Evolutionary conservation across 2,113 vertebrate species (phyloP).

Genomic region (Spea bombifrons): DNA sequence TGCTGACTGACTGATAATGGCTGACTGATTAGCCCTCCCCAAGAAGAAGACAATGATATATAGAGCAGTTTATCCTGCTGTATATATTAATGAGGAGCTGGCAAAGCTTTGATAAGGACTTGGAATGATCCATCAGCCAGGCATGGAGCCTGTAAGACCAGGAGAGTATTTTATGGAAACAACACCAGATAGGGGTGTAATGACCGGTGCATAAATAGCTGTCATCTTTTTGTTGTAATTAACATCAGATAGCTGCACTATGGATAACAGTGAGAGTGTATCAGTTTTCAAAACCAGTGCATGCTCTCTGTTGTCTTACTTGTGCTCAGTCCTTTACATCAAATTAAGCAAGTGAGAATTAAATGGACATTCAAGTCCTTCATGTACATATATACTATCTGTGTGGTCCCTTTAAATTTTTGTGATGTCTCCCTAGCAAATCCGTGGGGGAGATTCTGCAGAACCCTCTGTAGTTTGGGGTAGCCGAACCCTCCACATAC

Average conservation of each 20-base stretch:
- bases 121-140: slow-evolving; percentile 79
- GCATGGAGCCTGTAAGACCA: slow-evolving; percentile 71
- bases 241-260: slow-evolving; percentile 64
- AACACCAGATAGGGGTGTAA: slow-evolving; percentile 73
- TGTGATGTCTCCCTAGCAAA: too few species aligned
- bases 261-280: slow-evolving; percentile 59
- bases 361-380: slow-evolving; percentile 70
- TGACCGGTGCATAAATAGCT: slow-evolving; percentile 67
- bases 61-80: slow-evolving; percentile 71
- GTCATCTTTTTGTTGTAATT: slow-evolving; percentile 68
- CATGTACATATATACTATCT: too few species aligned
- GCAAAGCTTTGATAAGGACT: slow-evolving; percentile 87
- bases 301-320: slow-evolving; percentile 55
- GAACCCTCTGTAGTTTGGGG: too few species aligned
- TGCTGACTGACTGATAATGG: slow-evolving; percentile 89
- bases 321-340: slow-evolving; percentile 58
- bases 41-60: slow-evolving; percentile 88
- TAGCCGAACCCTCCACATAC: too few species aligned
- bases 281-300: slow-evolving; percentile 62
- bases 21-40: slow-evolving; percentile 88
- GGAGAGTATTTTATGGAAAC: slow-evolving; percentile 67
- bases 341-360: slow-evolving; percentile 69
- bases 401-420: too few species aligned
- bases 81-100: slow-evolving; percentile 92
- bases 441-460: too few species aligned